Base-by-base conservation (phyloP, 2,113 vertebrate genomes). In the Ptilonorhynchus violaceus region DNA sequence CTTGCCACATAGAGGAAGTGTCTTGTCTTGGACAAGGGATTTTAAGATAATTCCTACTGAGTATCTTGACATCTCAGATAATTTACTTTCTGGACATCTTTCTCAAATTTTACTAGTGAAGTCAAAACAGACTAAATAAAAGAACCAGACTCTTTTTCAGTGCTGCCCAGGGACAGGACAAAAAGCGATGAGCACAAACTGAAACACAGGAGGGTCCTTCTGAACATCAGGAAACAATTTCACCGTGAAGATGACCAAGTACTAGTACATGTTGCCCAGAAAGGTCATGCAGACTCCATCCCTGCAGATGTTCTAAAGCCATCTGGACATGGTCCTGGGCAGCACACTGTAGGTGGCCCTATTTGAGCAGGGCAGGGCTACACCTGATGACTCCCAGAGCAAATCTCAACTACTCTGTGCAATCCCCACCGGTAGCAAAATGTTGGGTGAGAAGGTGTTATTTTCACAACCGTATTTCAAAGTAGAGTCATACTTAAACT, bases 361-460 rank as follows among this genome's bases (percentile, higher is more conserved):
- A 15, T 42, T 46, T 77, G 27, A 77, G 20, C 22, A 73, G 24
- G 10, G 11, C 7, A 24, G 9, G 16, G 9, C 25, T 62, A 31
- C 12, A 19, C 9, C 24, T 41, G 20, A 27, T 52, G n/a, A 53
- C 5, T 7, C 73, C 39, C 70, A 91, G 76, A 64, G 12, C 13
- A 10, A 88, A 72, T 21, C 21, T 56, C 23, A 56, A 2, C 8
- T 25, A 17, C 13, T 46, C 22, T 25, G 11, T 67, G 47, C 63
- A 52, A 62, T n/a, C 22, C 4, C 16, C 84, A 28, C 1, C 28
- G 66, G 19, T 10, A 6, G 12, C 17, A 70, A 73, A 74, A 77
- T 4, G 0, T 4, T 23, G 24, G 2, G 4, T 35, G 7, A 68
- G 10, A 83, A 81, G 31, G 3, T 10, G 1, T 12, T 56, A 5